Conservation (phyloP, 2,113 vertebrate genomes). For the Zosterops pallidus region DNA sequence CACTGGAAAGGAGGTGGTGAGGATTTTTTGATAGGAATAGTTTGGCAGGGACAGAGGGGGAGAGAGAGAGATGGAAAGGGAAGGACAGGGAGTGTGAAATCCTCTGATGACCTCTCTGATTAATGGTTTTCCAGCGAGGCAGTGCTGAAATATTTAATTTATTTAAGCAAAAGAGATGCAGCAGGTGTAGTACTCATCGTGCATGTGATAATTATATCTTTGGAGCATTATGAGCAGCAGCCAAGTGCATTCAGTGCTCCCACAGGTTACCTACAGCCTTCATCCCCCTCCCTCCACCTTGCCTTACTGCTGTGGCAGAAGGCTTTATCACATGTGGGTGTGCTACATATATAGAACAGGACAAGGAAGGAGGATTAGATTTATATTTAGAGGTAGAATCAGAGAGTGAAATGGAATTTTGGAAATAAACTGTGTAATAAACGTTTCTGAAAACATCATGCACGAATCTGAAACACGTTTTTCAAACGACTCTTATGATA, state of each 20-base stretch:
- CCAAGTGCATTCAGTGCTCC: constrained; percentile 62
- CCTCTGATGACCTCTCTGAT: background rate
- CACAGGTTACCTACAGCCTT: constrained; percentile 61
- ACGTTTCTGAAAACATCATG: background rate
- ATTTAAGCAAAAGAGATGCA: constrained; percentile 57
- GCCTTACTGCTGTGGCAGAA: constrained; percentile 50
- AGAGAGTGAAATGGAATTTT: constrained; percentile 27
- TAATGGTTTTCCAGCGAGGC: background rate
- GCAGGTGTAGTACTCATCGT: constrained; percentile 70
- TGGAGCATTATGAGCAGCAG: constrained; percentile 42
- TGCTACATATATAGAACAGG: constrained; percentile 55
- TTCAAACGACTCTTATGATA: background rate
- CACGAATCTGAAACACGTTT: background rate
- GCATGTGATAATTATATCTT: constrained; percentile 69
- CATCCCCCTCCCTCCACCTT: background rate
- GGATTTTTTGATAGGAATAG: background rate
- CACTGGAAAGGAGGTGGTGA: background rate
- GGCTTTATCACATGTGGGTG: constrained; percentile 62
- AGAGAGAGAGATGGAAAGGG: background rate
- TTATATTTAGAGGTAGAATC: constrained; percentile 65
- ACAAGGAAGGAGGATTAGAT: constrained; percentile 41
- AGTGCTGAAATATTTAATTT: constrained; percentile 37
- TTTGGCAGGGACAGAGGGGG: background rate
- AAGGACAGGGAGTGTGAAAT: background rate
- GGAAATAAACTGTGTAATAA: constrained; percentile 9